Conservation (phyloP, 2,888 invertebrate genomes). For the Dryadula phaetusa region DNA sequence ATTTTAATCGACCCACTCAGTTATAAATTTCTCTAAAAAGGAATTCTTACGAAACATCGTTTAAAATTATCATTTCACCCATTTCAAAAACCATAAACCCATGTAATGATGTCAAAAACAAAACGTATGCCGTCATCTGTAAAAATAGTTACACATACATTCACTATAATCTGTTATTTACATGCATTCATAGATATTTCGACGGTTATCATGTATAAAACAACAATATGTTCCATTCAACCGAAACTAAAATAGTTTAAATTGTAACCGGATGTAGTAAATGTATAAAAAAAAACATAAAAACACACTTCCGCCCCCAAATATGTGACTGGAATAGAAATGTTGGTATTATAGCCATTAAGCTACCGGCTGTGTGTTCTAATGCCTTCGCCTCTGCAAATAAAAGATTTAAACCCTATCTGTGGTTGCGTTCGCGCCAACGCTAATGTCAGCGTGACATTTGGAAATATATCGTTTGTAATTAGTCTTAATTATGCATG, state of each 20-base stretch:
- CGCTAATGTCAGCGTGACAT: constrained; percentile 69
- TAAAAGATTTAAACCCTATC: constrained; percentile 64
- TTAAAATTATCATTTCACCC: constrained; percentile 3
- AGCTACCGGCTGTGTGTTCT: constrained; percentile 43
- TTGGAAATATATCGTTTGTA: constrained; percentile 58
- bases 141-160: constrained; percentile 9
- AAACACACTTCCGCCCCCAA: constrained; percentile 64
- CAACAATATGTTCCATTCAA: constrained; percentile 34
- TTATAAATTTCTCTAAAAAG: too few relatives aligned
- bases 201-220: constrained; percentile 34
- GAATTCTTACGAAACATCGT: background rate
- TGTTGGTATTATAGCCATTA: constrained; percentile 64
- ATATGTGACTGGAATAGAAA: constrained; percentile 74
- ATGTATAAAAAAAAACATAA: constrained; percentile 60
- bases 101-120: background rate
- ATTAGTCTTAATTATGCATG: constrained; percentile 38
- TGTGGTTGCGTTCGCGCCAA: constrained; percentile 66
- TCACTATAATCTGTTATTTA: constrained; percentile 15
- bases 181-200: constrained; percentile 29
- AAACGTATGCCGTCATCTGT: constrained; percentile 5
- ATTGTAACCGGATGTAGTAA: constrained; percentile 64
- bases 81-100: background rate
- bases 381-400: constrained; percentile 46
- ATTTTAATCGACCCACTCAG: too few relatives aligned
- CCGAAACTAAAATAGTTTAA: constrained; percentile 40